These are phyloP conservation scores for Pangasius krempfi DNA, from an alignment of 2,797 vertebrate genomes.

Conservation along the genomic window DNA sequence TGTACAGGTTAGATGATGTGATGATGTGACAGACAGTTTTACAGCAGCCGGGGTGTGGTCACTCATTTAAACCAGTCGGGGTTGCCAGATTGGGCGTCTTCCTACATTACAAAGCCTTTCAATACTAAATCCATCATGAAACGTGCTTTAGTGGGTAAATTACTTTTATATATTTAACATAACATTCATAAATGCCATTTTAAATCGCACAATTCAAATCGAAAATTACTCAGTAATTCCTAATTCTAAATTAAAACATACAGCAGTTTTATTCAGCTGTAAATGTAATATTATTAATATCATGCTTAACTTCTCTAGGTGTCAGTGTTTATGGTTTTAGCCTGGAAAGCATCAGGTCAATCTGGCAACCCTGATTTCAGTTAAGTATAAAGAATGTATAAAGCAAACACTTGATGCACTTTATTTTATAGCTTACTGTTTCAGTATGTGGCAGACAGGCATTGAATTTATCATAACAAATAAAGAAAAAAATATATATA, in stretches of 20 bases:
- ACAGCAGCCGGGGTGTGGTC: constrained; percentile 51
- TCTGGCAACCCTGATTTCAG: background rate
- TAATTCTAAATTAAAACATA: background rate
- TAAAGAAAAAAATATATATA: background rate
- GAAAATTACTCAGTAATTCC: background rate
- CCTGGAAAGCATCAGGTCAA: background rate
- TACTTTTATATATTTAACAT: background rate
- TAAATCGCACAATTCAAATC: background rate
- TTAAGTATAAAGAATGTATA: background rate
- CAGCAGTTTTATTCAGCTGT: background rate
- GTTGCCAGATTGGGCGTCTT: constrained; percentile 21
- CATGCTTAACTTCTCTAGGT: background rate
- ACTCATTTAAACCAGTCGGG: background rate
- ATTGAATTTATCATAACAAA: background rate
- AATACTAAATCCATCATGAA: background rate
- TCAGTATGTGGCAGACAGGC: background rate
- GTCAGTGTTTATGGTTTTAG: background rate
- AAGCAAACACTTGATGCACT: background rate
- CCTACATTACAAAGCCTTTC: background rate
- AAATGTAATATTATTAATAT: background rate
- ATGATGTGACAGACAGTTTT: background rate
- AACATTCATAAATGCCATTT: background rate
- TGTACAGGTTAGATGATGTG: background rate
- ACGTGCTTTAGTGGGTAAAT: background rate
- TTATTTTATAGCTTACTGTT: background rate